Evolutionary conservation across 2,797 vertebrate species (phyloP).

Genomic region (Cyprinella venusta): DNA sequence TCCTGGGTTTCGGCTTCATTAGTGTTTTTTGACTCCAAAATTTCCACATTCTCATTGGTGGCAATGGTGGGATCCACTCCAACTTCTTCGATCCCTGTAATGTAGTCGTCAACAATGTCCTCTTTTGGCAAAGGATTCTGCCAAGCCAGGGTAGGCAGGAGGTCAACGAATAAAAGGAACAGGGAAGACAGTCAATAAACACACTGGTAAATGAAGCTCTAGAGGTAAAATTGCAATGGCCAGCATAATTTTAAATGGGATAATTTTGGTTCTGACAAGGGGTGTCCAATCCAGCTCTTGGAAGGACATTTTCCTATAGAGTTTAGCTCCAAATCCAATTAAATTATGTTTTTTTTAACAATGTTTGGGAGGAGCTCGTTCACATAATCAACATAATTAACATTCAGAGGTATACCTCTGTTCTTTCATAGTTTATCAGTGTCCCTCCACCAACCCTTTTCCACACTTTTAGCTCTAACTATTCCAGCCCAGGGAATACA

Average conservation of each 20-base stretch:
- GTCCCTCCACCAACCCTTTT: too few relatives aligned
- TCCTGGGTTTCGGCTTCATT: conserved; percentile 64
- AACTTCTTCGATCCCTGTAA: conserved; percentile 94
- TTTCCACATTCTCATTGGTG: conserved; percentile 45
- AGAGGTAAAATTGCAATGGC: background rate
- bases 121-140: conserved; percentile 85
- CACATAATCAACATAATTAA: too few relatives aligned
- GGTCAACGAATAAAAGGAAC: conserved; percentile 68
- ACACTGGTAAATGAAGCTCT: background rate
- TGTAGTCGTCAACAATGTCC: conserved; percentile 92
- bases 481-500: too few relatives aligned
- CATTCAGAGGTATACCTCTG: too few relatives aligned
- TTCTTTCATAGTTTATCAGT: too few relatives aligned
- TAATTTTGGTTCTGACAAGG: background rate
- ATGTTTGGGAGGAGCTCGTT: too few relatives aligned
- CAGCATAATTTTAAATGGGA: background rate
- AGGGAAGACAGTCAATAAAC: background rate
- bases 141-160: conserved; percentile 65
- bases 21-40: conserved; percentile 29
- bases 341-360: background rate
- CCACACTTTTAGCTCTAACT: too few relatives aligned
- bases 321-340: background rate
- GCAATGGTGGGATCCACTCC: conserved; percentile 75
- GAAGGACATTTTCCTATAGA: background rate
- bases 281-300: background rate